These are phyloP conservation scores for Nemotelus nigrinus DNA, from an alignment of 2,888 invertebrate species.

Conservation along the genomic window DNA sequence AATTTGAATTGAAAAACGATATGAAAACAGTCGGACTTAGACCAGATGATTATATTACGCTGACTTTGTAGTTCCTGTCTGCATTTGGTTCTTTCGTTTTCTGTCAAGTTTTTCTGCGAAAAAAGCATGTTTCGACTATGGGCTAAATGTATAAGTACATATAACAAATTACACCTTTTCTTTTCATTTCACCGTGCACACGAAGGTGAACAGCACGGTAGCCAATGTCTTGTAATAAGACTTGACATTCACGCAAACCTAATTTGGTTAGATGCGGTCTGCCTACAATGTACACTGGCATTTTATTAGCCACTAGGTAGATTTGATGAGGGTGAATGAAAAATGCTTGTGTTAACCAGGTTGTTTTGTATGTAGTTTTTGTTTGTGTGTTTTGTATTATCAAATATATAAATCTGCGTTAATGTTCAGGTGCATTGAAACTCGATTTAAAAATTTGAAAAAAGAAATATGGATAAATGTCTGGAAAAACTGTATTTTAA, in stretches of 20 bases:
- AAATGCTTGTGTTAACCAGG: too few relatives aligned
- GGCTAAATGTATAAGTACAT: neutral
- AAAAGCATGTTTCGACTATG: neutral
- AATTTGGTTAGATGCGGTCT: conserved; percentile 23
- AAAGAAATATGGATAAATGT: too few relatives aligned
- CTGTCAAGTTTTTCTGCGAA: neutral
- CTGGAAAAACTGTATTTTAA: too few relatives aligned
- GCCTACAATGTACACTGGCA: neutral
- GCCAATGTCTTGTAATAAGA: conserved; percentile 15
- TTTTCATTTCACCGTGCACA: neutral
- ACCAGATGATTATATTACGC: too few relatives aligned
- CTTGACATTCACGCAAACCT: conserved; percentile 27
- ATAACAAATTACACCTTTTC: conserved; percentile 24
- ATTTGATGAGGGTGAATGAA: neutral
- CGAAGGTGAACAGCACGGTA: conserved; percentile 15
- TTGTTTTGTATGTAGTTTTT: too few relatives aligned
- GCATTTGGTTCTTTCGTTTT: neutral
- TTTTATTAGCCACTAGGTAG: neutral
- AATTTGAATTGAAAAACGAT: neutral
- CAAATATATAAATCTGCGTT: too few relatives aligned
- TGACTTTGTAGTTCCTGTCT: too few relatives aligned
- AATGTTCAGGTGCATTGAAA: too few relatives aligned
- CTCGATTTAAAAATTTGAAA: too few relatives aligned
- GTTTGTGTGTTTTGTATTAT: too few relatives aligned
- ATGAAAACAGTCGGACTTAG: too few relatives aligned